These are phyloP conservation scores for Lepidonotus clava DNA, from an alignment of 2,888 invertebrate genomes.

Conservation along the genomic window DNA sequence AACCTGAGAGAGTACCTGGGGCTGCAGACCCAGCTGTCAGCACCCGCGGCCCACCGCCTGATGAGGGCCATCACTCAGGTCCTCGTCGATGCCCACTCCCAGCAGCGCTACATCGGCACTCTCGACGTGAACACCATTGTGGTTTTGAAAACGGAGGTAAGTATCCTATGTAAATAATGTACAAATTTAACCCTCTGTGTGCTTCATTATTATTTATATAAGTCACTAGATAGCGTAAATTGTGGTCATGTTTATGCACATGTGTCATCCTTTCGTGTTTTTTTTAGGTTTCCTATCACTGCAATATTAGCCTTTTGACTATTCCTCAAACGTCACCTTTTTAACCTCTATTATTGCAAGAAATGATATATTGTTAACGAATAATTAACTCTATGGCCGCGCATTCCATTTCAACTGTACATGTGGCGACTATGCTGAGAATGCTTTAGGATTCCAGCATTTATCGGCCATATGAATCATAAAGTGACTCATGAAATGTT, in stretches of 20 bases:
- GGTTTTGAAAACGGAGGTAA: constrained; percentile 1
- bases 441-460: neutral
- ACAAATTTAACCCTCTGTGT: too few species aligned
- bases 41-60: neutral
- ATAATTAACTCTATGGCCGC: neutral
- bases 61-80: constrained; percentile 4
- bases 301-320: neutral
- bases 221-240: neutral
- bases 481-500: neutral
- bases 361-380: too few species aligned
- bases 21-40: neutral
- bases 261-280: neutral
- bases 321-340: neutral
- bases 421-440: neutral
- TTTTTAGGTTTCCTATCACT: neutral
- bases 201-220: neutral
- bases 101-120: neutral
- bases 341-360: neutral
- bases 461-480: neutral
- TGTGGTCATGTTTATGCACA: neutral
- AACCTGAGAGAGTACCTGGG: constrained; percentile 15
- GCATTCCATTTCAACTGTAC: neutral
- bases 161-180: too few species aligned
- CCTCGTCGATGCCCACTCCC: neutral
- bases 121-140: neutral